These are phyloP conservation scores for Gadus chalcogrammus DNA, from an alignment of 2,113 vertebrate genomes.

Conservation along the genomic window DNA sequence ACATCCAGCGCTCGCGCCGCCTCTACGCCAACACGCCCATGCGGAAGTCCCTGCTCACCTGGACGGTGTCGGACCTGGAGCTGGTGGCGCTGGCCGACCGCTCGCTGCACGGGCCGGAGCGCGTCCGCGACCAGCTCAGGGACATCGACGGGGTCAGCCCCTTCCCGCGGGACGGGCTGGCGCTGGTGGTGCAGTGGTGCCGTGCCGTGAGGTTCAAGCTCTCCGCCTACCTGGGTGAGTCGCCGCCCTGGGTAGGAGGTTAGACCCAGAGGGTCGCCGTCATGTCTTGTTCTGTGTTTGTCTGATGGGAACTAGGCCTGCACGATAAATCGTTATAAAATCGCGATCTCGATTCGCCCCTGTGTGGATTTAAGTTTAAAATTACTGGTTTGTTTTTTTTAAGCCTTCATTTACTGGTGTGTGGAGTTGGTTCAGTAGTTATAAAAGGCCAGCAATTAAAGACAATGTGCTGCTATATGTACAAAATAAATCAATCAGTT, in stretches of 20 bases:
- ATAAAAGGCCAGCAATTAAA: no score
- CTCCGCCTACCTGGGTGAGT: constrained; percentile 85
- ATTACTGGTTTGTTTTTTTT: no score
- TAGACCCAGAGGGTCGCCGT: no score
- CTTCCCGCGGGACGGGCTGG: constrained; percentile 85
- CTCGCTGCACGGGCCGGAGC: constrained; percentile 83
- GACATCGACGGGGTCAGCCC: constrained; percentile 86
- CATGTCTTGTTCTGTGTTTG: no score
- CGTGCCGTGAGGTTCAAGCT: constrained; percentile 86
- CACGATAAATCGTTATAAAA: no score
- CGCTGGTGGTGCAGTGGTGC: constrained; percentile 91
- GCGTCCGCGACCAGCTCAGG: constrained; percentile 83
- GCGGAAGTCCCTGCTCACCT: constrained; percentile 91
- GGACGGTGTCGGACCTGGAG: constrained; percentile 86
- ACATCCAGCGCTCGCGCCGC: constrained; percentile 93
- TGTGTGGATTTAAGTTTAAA: no score
- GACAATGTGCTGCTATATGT: no score
- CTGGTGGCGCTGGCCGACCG: constrained; percentile 83
- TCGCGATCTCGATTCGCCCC: no score
- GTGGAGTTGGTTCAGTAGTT: no score
- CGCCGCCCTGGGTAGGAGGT: background rate
- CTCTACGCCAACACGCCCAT: constrained; percentile 95
- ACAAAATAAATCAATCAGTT: no score
- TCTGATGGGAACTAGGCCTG: no score
- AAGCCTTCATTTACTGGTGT: no score